A percentile compares a stretch with the other conserved stretches of the same genome.
Conservation (phyloP, 2,888 invertebrate genomes). For the Parapristionchus giblindavisi region DNA sequence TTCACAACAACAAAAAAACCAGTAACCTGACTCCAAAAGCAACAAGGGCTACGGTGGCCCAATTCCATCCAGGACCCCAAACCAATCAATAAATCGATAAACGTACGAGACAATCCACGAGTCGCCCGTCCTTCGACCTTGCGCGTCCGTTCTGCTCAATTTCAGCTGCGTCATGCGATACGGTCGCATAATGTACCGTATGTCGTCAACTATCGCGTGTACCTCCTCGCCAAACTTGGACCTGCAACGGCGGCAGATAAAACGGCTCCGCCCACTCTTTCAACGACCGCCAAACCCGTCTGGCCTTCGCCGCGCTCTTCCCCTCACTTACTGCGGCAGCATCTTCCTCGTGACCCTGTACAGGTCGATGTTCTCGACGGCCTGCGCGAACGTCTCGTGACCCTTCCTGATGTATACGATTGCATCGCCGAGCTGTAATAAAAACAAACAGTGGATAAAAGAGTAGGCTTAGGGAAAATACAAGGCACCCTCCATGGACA, state of each 20-base stretch:
- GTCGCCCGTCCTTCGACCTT: slow-evolving; percentile 77
- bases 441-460: neutral
- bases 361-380: slow-evolving; percentile 75
- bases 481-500: no score
- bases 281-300: no score
- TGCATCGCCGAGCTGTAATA: slow-evolving; percentile 50
- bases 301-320: no score
- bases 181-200: slow-evolving; percentile 90
- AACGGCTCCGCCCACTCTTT: neutral
- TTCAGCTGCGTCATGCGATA: slow-evolving; percentile 88
- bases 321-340: slow-evolving; percentile 42
- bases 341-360: slow-evolving; percentile 42
- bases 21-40: no score
- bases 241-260: neutral
- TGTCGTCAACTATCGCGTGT: slow-evolving; percentile 77
- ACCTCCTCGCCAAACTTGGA: slow-evolving; percentile 48
- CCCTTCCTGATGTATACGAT: slow-evolving; percentile 75
- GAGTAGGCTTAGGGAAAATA: neutral
- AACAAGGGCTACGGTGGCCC: no score
- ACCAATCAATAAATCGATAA: no score
- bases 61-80: no score
- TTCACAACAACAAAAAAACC: no score
- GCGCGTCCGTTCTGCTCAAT: slow-evolving; percentile 80
- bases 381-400: slow-evolving; percentile 83
- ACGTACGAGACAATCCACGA: slow-evolving; percentile 82